Percentiles rank a stretch among this genome's conserved stretches.
phyloP scores from a whole-genome alignment of 2,113 vertebrate species.

The Odontesthes bonariensis region DNA sequence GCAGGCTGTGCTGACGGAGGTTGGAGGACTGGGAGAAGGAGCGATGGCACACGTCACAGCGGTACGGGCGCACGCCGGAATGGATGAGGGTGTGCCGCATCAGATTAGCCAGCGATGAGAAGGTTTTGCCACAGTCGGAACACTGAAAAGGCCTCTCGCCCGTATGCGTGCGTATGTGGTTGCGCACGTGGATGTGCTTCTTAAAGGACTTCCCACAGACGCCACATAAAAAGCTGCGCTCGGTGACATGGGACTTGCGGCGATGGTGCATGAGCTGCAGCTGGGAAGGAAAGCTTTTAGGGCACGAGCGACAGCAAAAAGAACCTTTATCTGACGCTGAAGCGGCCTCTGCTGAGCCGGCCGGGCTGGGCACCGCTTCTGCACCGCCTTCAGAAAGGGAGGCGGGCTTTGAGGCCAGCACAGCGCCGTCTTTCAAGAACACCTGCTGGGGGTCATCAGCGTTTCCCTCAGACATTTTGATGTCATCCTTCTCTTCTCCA shows the following conservation, averaged over 20 bases:
- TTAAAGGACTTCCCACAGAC: conserved; percentile 89
- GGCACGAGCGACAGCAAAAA: conserved; percentile 85
- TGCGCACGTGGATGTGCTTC: conserved; percentile 89
- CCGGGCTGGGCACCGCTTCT: not conserved
- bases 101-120: conserved; percentile 89
- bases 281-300: conserved; percentile 83
- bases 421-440: conserved; percentile 3
- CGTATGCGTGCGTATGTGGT: conserved; percentile 90
- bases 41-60: conserved; percentile 87
- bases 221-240: conserved; percentile 86
- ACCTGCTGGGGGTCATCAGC: not conserved
- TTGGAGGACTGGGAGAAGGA: conserved; percentile 92
- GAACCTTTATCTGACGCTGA: conserved; percentile 36
- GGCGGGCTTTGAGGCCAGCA: not conserved
- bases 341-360: conserved; percentile 42
- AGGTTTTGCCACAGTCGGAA: conserved; percentile 89
- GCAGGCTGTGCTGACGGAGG: conserved; percentile 89
- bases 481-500: conserved; percentile 31
- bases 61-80: conserved; percentile 88
- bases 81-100: conserved; percentile 90
- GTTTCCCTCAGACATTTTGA: not conserved
- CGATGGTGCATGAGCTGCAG: conserved; percentile 86
- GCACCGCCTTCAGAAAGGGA: not conserved
- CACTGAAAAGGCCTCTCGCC: conserved; percentile 92
- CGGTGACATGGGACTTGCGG: conserved; percentile 80